Percentiles rank a stretch among this genome's conserved stretches.
Conservation (phyloP, 2,888 invertebrate genomes). For the Agrotis ipsilon region DNA sequence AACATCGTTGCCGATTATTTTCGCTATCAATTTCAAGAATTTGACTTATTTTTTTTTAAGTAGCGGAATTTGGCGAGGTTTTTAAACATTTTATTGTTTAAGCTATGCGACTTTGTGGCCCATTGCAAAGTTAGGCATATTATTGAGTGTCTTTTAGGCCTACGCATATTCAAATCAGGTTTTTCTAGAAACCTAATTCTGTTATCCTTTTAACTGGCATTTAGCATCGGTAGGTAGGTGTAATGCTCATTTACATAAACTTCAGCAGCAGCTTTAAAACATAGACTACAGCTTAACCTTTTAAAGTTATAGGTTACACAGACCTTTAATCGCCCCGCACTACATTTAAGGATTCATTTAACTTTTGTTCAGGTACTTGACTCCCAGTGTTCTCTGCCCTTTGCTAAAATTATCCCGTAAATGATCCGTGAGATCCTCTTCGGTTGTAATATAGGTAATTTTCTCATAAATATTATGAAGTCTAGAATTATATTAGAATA, state of each 20-base stretch:
- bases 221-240: not conserved
- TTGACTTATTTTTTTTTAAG: not conserved
- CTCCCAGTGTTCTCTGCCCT: conserved; percentile 38
- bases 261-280: too few relatives aligned
- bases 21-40: not conserved
- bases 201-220: conserved; percentile 14
- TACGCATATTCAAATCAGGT: not conserved
- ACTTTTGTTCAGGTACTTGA: conserved; percentile 52
- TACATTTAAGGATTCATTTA: conserved; percentile 37
- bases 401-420: conserved; percentile 46
- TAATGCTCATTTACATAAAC: not conserved
- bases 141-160: too few relatives aligned
- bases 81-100: not conserved
- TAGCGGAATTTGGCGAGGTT: not conserved
- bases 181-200: not conserved
- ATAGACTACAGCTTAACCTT: conserved; percentile 33
- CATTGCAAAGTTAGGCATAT: not conserved
- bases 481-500: not conserved
- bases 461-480: conserved; percentile 34
- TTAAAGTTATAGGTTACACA: conserved; percentile 30
- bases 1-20: conserved; percentile 13
- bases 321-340: conserved; percentile 40
- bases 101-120: not conserved
- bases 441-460: conserved; percentile 42
- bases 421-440: conserved; percentile 53